Evolutionary conservation across 2,888 invertebrate genomes (phyloP).

Genomic region (Diabrotica balteata): DNA sequence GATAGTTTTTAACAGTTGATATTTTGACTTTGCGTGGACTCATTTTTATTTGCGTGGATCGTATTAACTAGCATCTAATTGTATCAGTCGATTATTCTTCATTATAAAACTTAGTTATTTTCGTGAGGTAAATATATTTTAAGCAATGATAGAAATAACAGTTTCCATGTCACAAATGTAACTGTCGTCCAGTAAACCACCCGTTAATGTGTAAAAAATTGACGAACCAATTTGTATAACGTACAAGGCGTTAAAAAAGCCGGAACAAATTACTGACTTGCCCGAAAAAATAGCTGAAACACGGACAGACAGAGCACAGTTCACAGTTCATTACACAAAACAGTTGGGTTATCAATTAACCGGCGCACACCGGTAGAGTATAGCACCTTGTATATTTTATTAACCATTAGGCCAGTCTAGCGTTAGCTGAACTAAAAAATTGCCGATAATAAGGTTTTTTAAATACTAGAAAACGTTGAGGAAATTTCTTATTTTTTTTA

Average conservation of each 20-base stretch:
- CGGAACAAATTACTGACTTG: conserved; percentile 34
- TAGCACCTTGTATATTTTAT: conserved; percentile 50
- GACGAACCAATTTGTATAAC: conserved; percentile 31
- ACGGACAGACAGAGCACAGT: conserved; percentile 29
- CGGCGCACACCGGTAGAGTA: conserved; percentile 41
- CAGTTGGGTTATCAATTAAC: conserved; percentile 54
- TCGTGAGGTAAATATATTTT: no score
- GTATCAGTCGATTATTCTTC: no score
- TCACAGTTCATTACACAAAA: conserved; percentile 52
- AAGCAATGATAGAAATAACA: no score
- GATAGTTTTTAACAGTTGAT: no score
- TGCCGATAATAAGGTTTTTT: no score
- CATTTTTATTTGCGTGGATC: no score
- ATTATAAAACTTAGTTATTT: no score
- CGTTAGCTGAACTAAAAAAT: no score
- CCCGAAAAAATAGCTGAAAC: conserved; percentile 27
- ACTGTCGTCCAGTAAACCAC: conserved; percentile 11
- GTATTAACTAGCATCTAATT: no score
- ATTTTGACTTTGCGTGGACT: no score
- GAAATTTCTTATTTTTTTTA: no score
- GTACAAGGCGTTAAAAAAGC: conserved; percentile 33
- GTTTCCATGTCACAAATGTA: not conserved
- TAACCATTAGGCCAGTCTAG: conserved; percentile 41
- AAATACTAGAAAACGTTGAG: no score
- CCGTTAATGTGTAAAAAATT: conserved; percentile 25